Evolutionary conservation across 2,797 vertebrate species (phyloP).

Genomic region (Gallinago stenura): DNA sequence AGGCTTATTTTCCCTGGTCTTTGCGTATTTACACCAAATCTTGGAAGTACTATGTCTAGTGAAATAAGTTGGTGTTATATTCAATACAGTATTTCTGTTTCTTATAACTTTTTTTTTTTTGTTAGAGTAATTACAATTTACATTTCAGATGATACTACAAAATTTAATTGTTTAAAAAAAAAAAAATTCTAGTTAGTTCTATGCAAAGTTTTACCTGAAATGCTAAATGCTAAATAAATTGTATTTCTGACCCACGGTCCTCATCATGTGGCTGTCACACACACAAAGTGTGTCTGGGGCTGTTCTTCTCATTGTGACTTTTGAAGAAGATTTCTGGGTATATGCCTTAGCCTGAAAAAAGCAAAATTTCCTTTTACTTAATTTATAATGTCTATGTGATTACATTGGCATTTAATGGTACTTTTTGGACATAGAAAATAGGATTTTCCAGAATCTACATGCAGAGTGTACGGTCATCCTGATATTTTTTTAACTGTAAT

Average conservation of each 20-base stretch:
- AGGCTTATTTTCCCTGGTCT: neutral
- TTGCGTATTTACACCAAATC: neutral
- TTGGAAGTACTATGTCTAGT: neutral
- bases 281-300: neutral
- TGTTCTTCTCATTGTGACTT: neutral
- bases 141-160: neutral
- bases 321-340: neutral
- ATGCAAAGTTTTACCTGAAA: neutral
- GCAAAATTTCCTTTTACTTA: neutral
- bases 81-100: neutral
- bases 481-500: neutral
- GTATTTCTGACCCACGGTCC: neutral
- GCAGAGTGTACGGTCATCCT: rapidly evolving
- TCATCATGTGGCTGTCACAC: neutral
- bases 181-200: neutral
- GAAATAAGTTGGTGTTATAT: neutral
- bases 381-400: neutral
- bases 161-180: neutral
- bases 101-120: neutral
- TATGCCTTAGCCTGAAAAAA: neutral
- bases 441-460: neutral
- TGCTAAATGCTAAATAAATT: neutral
- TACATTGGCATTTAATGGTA: neutral
- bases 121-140: neutral
- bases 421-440: neutral